Conservation (phyloP, 2,888 invertebrate genomes). For the Ennomos quercinarius region DNA sequence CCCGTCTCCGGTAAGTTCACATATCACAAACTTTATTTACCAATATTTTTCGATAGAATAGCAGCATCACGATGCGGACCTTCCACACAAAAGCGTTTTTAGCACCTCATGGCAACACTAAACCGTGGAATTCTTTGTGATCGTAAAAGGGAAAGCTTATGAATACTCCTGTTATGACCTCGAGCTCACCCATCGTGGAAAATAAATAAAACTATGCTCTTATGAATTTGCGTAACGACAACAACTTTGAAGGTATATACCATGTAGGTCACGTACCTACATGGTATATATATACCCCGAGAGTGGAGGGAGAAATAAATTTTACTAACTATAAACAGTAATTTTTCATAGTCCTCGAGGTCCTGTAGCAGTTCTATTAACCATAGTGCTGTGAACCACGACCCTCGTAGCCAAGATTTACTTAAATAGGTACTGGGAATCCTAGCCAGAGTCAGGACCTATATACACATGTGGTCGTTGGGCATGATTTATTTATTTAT, state of each 20-base stretch:
- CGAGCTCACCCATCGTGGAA: slow-evolving; percentile 42
- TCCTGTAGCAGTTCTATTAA: too few species aligned
- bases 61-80: slow-evolving; percentile 53
- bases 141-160: slow-evolving; percentile 58
- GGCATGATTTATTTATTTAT: too few species aligned
- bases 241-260: neutral
- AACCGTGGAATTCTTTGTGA: slow-evolving; percentile 63
- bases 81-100: slow-evolving; percentile 68
- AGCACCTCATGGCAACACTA: slow-evolving; percentile 56
- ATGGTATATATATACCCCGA: too few species aligned
- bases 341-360: too few species aligned
- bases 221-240: slow-evolving; percentile 52
- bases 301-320: too few species aligned
- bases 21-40: slow-evolving; percentile 65
- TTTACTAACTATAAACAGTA: too few species aligned
- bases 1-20: slow-evolving; percentile 50
- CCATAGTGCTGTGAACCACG: too few species aligned
- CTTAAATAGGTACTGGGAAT: too few species aligned
- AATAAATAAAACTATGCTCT: slow-evolving; percentile 50
- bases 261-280: slow-evolving; percentile 18
- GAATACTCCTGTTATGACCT: slow-evolving; percentile 59
- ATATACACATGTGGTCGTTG: too few species aligned
- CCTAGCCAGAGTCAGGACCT: too few species aligned
- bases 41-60: slow-evolving; percentile 64
- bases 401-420: too few species aligned